Conservation (phyloP, 1,140 invertebrate species). For the Limonius californicus region DNA sequence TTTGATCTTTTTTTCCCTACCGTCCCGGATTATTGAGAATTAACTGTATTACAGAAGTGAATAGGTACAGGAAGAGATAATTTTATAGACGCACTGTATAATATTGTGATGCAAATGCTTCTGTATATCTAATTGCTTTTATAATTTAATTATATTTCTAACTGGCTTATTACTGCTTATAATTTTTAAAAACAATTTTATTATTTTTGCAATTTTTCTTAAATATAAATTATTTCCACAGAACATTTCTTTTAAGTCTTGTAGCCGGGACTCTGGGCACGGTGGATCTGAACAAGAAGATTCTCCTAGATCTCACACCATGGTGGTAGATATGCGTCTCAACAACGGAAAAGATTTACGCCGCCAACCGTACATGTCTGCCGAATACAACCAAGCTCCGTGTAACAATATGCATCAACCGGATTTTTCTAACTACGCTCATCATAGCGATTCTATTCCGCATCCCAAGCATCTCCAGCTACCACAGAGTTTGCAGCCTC, state of each 20-base stretch:
- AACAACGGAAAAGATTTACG: slow-evolving; percentile 44
- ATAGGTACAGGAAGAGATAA: too few species aligned
- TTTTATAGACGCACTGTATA: too few species aligned
- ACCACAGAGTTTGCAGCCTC: slow-evolving; percentile 33
- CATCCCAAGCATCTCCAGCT: slow-evolving; percentile 42
- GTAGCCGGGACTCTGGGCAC: slow-evolving; percentile 61
- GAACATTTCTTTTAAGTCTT: slow-evolving; percentile 71
- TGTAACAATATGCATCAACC: slow-evolving; percentile 28
- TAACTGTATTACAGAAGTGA: too few species aligned
- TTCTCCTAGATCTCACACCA: slow-evolving; percentile 56
- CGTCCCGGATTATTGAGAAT: too few species aligned
- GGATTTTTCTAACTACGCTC: slow-evolving; percentile 31
- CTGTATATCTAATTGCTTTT: too few species aligned
- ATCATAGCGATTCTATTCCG: slow-evolving; percentile 31
- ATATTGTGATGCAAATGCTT: too few species aligned
- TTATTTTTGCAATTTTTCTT: not conserved
- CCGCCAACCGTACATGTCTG: slow-evolving; percentile 33
- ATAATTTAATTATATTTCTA: too few species aligned
- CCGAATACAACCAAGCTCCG: slow-evolving; percentile 35
- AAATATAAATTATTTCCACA: slow-evolving; percentile 47
- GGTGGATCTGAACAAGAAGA: slow-evolving; percentile 63
- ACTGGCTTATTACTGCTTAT: too few species aligned
- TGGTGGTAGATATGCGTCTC: slow-evolving; percentile 45
- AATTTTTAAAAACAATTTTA: too few species aligned
- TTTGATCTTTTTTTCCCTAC: too few species aligned